Conservation (phyloP, 2,113 vertebrate species). For the Bufo gargarizans region DNA sequence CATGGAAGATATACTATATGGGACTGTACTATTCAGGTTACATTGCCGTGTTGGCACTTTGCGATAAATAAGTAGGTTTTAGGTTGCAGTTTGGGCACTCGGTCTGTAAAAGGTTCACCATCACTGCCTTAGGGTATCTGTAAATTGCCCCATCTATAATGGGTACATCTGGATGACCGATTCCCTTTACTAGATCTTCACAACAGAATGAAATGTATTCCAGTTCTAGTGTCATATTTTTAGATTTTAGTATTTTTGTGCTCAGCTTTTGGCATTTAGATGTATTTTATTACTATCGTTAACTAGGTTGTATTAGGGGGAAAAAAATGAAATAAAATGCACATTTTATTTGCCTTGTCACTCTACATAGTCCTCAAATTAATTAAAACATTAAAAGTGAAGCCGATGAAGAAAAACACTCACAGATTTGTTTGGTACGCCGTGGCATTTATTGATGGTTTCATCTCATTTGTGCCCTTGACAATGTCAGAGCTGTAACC, state of each 20-base stretch:
- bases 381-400: slow-evolving; percentile 17
- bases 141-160: background rate
- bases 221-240: background rate
- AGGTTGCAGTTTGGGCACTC: too few relatives aligned
- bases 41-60: too few relatives aligned
- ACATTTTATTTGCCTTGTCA: slow-evolving; percentile 12
- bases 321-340: too few relatives aligned
- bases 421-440: slow-evolving; percentile 18
- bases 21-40: too few relatives aligned
- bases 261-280: background rate
- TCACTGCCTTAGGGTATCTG: background rate
- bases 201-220: background rate
- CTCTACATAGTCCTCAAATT: background rate
- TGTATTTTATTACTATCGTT: background rate
- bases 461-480: slow-evolving; percentile 30
- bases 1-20: too few relatives aligned
- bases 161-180: background rate
- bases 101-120: too few relatives aligned
- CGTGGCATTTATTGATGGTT: slow-evolving; percentile 32
- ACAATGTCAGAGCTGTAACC: slow-evolving; percentile 14
- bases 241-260: slow-evolving; percentile 3
- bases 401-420: background rate
- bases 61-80: too few relatives aligned
- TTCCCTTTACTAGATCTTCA: background rate
- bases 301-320: background rate